Base-by-base conservation (phyloP, 2,888 invertebrate species). In the Melanostoma mellinum region DNA sequence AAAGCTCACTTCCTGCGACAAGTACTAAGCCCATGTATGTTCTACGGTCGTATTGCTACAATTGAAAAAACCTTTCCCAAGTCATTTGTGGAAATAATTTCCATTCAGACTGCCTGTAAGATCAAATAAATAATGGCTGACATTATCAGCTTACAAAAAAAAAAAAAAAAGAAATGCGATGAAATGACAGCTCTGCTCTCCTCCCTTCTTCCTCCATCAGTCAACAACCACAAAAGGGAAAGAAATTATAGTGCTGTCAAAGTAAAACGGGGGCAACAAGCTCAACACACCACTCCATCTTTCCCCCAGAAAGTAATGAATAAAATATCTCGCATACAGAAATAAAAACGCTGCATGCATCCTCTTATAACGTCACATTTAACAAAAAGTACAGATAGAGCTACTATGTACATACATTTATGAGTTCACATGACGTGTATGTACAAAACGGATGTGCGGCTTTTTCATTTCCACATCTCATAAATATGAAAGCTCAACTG, bases 401-500 rank as follows among this genome's bases (percentile, higher is more conserved):
- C 20, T 20, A 20, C 44, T 52, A 38, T 53, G 6, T 58, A 72
- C 33, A 44, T 10, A n/a, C n/a, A 35, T 20, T 6, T 33, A 33
- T 42, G 44, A 33, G 20, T 42, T 32, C 33, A 6, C 42, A 42
- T 33, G 10, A n/a, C 32, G 4, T 46, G 10, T 6, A 48, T 38
- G 9, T 6, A n/a, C 8, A 40, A 58, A 58, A 63, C 30, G 63
- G 63, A 63, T 55, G 48, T 75, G 75, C n/a, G 73, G 82, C 53
- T 78, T 74, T 78, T 78, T 78, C 78, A 82, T 82, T 78, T 78
- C 73, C 73, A 78, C 82, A 53, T 78, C 82, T 73, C 73, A 73
- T 82, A 74, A 82, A 82, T 78, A 74, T 61, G 48, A 74, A 63
- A 78, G 73, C 73, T 55, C 68, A 77, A 52, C 68, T 50, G 63